These are phyloP conservation scores for Brachypalpus laphriformis DNA, from an alignment of 2,888 invertebrate species.

Conservation along the genomic window DNA sequence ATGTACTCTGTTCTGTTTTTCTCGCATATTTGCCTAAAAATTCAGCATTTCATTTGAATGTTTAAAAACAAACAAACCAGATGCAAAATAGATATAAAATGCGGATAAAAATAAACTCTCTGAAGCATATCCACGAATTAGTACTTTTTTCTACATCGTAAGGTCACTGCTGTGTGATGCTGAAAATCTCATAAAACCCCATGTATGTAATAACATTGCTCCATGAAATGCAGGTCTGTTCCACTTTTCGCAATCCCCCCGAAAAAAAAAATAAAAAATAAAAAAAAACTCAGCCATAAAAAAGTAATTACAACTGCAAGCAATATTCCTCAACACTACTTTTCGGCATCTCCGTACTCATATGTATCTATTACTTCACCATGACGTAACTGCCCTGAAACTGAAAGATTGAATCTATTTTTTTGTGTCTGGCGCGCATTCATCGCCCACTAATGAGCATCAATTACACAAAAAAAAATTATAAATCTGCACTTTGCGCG, in stretches of 20 bases:
- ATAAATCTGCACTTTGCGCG: constrained; percentile 55
- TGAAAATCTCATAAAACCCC: neutral
- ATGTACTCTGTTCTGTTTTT: neutral
- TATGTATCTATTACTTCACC: constrained; percentile 49
- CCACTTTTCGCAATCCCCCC: constrained; percentile 42
- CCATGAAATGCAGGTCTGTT: constrained; percentile 24
- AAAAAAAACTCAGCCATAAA: neutral
- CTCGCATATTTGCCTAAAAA: neutral
- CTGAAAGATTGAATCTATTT: constrained; percentile 22
- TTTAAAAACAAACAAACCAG: neutral
- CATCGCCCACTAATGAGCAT: constrained; percentile 59
- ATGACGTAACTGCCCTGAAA: constrained; percentile 57
- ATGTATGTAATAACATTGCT: neutral
- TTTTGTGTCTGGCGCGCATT: constrained; percentile 41
- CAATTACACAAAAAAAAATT: constrained; percentile 38
- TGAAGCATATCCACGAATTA: neutral
- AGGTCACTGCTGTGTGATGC: neutral
- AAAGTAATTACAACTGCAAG: constrained; percentile 29
- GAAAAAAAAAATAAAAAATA: neutral
- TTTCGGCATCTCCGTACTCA: neutral
- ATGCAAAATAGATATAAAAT: neutral
- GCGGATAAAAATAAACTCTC: neutral
- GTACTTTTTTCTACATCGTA: neutral
- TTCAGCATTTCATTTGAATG: neutral
- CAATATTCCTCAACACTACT: neutral